Percentiles rank a stretch among this genome's conserved stretches.
Conservation (phyloP, 2,113 vertebrate species). For the Semnornis frantzii region DNA sequence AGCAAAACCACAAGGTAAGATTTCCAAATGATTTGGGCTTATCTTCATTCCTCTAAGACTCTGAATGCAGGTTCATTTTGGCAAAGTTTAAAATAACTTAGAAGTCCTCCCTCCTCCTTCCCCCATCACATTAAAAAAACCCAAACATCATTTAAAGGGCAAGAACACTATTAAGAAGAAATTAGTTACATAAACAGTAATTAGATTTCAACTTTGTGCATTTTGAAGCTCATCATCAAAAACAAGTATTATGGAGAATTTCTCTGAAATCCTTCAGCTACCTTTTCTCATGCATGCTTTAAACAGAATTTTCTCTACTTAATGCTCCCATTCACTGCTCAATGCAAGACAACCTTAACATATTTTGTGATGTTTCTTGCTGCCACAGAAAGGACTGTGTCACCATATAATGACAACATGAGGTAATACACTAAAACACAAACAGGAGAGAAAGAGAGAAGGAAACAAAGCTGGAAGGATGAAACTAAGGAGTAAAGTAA, state of each 20-base stretch:
- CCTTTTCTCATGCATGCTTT: not conserved
- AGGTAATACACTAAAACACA: not conserved
- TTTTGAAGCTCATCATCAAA: not conserved
- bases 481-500: not conserved
- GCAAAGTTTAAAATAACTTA: slow-evolving; percentile 68
- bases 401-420: not conserved
- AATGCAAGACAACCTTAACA: slow-evolving; percentile 6
- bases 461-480: not conserved
- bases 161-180: slow-evolving; percentile 51
- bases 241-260: not conserved
- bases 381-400: not conserved
- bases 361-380: not conserved
- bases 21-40: slow-evolving; percentile 48
- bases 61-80: slow-evolving; percentile 63
- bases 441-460: not conserved
- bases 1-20: not conserved
- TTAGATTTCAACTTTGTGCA: not conserved
- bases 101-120: slow-evolving; percentile 61
- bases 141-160: slow-evolving; percentile 53
- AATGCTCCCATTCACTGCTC: not conserved
- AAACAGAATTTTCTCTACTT: not conserved
- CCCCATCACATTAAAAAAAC: slow-evolving; percentile 54
- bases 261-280: not conserved
- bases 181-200: not conserved
- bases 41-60: slow-evolving; percentile 44